Conservation (phyloP, 1,140 invertebrate genomes). For the Orussus abietinus region DNA sequence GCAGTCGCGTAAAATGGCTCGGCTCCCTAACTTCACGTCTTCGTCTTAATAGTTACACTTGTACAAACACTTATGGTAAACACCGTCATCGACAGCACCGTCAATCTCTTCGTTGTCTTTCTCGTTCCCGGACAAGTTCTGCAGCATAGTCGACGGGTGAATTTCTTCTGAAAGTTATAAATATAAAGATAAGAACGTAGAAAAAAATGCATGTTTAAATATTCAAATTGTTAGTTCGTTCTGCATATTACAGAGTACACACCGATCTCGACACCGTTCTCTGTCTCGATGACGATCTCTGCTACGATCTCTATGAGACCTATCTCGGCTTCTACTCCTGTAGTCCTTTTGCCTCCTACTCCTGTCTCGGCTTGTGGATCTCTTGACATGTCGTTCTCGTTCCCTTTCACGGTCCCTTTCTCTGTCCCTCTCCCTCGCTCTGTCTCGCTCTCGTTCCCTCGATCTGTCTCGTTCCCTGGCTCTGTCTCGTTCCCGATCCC, state of each 20-base stretch:
- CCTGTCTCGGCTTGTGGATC: conserved; percentile 36
- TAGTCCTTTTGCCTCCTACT: conserved; percentile 36
- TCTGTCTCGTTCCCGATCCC: conserved; percentile 18
- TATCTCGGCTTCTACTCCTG: conserved; percentile 47
- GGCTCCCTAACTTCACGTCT: conserved; percentile 17
- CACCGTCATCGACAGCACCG: conserved; percentile 2
- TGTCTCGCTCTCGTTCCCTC: conserved; percentile 38
- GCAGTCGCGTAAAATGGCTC: conserved; percentile 28
- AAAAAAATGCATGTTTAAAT: conserved; percentile 4
- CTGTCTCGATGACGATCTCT: conserved; percentile 39
- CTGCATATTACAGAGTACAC: conserved; percentile 9
- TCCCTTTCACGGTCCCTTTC: conserved; percentile 34
- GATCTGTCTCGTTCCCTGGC: conserved; percentile 22
- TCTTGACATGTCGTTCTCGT: conserved; percentile 31
- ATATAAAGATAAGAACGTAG: conserved; percentile 1
- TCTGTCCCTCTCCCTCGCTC: conserved; percentile 34
- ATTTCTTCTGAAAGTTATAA: conserved; percentile 29
- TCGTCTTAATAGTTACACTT: conserved; percentile 21
- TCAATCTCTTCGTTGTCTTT: conserved; percentile 48
- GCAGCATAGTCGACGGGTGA: conserved; percentile 50
- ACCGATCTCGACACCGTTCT: conserved; percentile 45
- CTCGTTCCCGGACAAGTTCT: conserved; percentile 46
- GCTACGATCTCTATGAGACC: conserved; percentile 36
- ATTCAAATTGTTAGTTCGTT: conserved; percentile 7
- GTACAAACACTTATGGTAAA: conserved; percentile 31